Evolutionary conservation across 1,140 invertebrate genomes (phyloP).

Genomic region (Antheraea pernyi): DNA sequence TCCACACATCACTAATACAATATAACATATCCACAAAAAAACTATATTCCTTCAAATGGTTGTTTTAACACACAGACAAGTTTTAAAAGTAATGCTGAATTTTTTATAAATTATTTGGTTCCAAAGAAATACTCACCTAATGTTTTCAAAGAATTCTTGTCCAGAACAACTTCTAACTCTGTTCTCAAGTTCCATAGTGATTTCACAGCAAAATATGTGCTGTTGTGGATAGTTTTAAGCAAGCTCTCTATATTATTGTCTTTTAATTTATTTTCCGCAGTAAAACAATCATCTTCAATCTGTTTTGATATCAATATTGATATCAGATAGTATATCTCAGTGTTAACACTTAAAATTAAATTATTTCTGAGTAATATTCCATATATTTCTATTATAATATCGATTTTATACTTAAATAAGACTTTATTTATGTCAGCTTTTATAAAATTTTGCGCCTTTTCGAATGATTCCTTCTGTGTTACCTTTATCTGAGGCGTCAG

Average conservation of each 20-base stretch:
- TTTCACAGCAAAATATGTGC: constrained; percentile 69
- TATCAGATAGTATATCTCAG: constrained; percentile 72
- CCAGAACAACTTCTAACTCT: constrained; percentile 63
- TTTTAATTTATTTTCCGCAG: constrained; percentile 37
- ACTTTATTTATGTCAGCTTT: constrained; percentile 55
- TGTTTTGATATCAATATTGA: constrained; percentile 68
- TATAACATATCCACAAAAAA: too few relatives aligned
- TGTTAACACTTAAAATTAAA: constrained; percentile 64
- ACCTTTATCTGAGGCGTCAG: constrained; percentile 57
- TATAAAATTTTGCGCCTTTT: constrained; percentile 40
- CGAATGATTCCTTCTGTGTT: constrained; percentile 42
- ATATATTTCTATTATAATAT: constrained; percentile 64
- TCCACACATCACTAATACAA: too few relatives aligned
- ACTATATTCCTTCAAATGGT: too few relatives aligned
- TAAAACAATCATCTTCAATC: constrained; percentile 44
- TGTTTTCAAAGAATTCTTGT: constrained; percentile 65
- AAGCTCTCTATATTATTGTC: constrained; percentile 43
- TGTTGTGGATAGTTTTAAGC: constrained; percentile 66
- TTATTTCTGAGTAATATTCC: constrained; percentile 65
- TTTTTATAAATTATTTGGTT: background rate
- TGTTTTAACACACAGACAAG: too few relatives aligned
- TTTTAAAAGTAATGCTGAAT: too few relatives aligned
- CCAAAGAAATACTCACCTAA: constrained; percentile 31
- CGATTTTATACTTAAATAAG: constrained; percentile 52
- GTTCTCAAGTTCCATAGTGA: constrained; percentile 59